Percentiles rank a stretch among this genome's conserved stretches.
phyloP scores from a whole-genome alignment of 1,140 invertebrate species.

The Lucilia cuprina region DNA sequence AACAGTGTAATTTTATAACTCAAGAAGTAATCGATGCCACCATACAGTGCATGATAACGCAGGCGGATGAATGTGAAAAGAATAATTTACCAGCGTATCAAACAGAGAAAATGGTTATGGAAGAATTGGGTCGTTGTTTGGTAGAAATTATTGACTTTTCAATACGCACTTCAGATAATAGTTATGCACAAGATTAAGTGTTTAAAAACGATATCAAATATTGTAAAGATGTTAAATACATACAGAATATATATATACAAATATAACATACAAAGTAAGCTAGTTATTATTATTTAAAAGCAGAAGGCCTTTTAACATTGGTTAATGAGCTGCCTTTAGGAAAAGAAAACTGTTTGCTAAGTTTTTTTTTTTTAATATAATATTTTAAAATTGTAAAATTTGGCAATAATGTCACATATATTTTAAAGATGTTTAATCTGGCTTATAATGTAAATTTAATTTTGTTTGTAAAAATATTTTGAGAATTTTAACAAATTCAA shows the following conservation, averaged over 20 bases:
- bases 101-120: conserved; percentile 86
- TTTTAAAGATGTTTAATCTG: too few species aligned
- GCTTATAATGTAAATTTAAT: too few species aligned
- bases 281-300: not conserved
- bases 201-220: not conserved
- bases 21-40: conserved; percentile 95
- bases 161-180: conserved; percentile 53
- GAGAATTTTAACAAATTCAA: too few species aligned
- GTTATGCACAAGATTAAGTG: conserved; percentile 39
- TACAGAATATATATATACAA: not conserved
- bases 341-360: too few species aligned
- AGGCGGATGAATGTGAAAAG: conserved; percentile 84
- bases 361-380: too few species aligned
- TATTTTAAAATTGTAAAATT: too few species aligned
- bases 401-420: too few species aligned
- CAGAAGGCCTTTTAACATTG: not conserved
- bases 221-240: not conserved
- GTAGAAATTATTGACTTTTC: conserved; percentile 84
- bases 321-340: too few species aligned
- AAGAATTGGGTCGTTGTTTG: conserved; percentile 94
- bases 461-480: too few species aligned
- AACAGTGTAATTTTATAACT: conserved; percentile 87
- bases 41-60: conserved; percentile 91
- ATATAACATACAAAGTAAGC: not conserved
- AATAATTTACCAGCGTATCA: conserved; percentile 72